Evolutionary conservation across 2,113 vertebrate species (phyloP), one percentile per base, ranked within the genome.

Genomic region (Upupa epops): DNA sequence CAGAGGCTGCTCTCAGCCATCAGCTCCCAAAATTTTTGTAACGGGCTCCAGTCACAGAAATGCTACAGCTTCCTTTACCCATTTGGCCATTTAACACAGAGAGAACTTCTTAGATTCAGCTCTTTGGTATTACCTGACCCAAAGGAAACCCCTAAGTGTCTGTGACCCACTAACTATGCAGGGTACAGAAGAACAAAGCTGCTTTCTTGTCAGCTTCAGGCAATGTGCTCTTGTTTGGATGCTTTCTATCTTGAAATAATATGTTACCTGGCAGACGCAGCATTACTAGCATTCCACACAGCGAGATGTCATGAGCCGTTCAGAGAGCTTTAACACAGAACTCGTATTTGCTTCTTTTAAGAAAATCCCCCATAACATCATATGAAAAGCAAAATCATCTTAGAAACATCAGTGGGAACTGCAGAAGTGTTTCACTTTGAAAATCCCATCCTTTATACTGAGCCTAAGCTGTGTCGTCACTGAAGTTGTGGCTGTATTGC

Each of bases 51-150:
- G n/a, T 55, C 48, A 59, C 28, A n/a, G 25, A 65, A 86, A 52
- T 0, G 0, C 16, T 56, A 2, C 34, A 22, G 51, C 16, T 58
- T 73, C 48, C 49, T 24, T 32, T 18, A 11, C 40, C 40, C 40
- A 11, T 91, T 72, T 69, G 20, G 9, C 25, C 24, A 49, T 49
- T 72, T 65, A 69, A 85, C 13, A 46, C 7, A 13, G n/a, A 40
- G 26, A 79, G 11, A 85, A 70, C 29, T 84, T 72, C 11, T 12
- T 83, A 13, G 22, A 79, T 65, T 87, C 70, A 80, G 65, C 61
- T 17, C 54, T 86, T 16, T 31, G 6, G 9, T 70, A 79, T 89
- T 75, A 86, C 55, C 34, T 72, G 51, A 46, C n/a, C 3, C 64
- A 17, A 9, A 12, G 11, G 83, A 63, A 86, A 63, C 7, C 17